Conservation (phyloP, 2,888 invertebrate species). For the Epinotia brunnichana region DNA sequence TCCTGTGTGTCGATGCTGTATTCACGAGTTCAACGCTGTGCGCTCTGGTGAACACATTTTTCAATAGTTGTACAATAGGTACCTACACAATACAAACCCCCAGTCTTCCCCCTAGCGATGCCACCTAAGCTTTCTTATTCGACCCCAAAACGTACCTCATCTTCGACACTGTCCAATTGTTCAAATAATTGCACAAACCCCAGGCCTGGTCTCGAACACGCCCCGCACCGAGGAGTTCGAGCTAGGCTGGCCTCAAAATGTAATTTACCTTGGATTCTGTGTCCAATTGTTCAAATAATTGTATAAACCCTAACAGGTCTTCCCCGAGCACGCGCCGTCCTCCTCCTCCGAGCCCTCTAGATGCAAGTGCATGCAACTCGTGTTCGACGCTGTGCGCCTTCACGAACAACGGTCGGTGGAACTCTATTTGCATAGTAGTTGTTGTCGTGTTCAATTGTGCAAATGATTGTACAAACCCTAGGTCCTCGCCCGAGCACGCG, state of each 20-base stretch:
- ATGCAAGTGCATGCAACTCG: no score
- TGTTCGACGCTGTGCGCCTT: constrained; percentile 63
- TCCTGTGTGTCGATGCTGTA: no score
- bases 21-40: no score
- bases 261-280: not conserved
- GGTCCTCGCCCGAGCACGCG: constrained; percentile 5
- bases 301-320: constrained; percentile 62
- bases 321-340: constrained; percentile 63
- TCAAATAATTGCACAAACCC: constrained; percentile 48
- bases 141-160: no score
- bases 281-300: no score
- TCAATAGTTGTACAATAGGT: no score
- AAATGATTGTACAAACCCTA: constrained; percentile 52
- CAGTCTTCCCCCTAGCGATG: no score
- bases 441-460: constrained; percentile 50
- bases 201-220: constrained; percentile 43
- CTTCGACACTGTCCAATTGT: no score
- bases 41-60: no score
- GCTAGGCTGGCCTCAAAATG: not conserved
- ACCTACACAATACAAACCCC: no score
- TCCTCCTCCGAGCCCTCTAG: constrained; percentile 55
- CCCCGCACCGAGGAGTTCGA: not conserved
- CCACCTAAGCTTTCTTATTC: no score
- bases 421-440: constrained; percentile 55
- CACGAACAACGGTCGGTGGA: constrained; percentile 44